Evolutionary conservation across 2,113 vertebrate genomes (phyloP), one percentile per base, ranked within the genome.

Genomic region (Corydoras maculifer): DNA sequence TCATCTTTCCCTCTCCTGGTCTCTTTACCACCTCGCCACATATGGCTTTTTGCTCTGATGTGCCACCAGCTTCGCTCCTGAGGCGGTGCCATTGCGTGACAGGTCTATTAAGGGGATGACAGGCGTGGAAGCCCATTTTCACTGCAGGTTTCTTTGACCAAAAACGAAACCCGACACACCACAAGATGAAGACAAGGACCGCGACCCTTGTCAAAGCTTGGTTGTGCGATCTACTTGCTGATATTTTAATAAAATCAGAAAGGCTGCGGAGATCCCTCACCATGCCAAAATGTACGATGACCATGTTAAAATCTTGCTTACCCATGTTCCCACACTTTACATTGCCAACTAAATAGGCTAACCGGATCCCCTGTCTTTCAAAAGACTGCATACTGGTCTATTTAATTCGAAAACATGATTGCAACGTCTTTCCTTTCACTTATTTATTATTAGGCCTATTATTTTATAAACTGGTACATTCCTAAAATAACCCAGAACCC

Each of bases 91-190:
- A 77, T 68, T 67, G 73, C 53, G 60, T 79, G 80, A 81, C 80
- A 80, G 73, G 71, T 82, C 76, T 80, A 79, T 82, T 82, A 82
- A 73, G 74, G 62, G 67, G 69, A 76, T 78, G 74, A 82, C 78
- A 80, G 63, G 76, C 76, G 55, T 69, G 77, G 76, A 78, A 75
- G 77, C 74, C 80, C 76, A 78, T 82, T 82, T 77, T 75, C 78
- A 74, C 77, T 65, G 61, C 31, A 53, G 70, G 71, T 72, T 78
- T 78, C 49, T 71, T 59, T 69, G 70, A 51, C 77, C 77, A 76
- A 74, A 49, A 59, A 75, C 79, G 69, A 73, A 78, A 62, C 55
- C 77, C 73, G 77, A 75, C 77, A 77, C 75, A 80, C 64, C 73
- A 65, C 63, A 77, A 77, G 68, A 75, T 72, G 54, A 64, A 76